Evolutionary conservation across 2,888 invertebrate genomes (phyloP).

Genomic region (Oxytorus armatus): DNA sequence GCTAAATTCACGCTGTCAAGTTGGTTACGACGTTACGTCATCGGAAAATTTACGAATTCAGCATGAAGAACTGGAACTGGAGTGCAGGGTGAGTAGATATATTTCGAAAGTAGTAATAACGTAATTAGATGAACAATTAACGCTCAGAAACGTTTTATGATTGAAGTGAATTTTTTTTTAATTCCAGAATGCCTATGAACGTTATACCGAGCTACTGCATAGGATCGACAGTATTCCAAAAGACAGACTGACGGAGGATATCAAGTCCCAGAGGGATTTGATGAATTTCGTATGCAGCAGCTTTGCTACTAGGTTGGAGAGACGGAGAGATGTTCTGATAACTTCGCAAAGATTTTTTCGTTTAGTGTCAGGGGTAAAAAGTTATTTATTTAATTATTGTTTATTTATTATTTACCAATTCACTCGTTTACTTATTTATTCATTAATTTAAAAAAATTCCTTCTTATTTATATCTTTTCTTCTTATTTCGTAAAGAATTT

Average conservation of each 20-base stretch:
- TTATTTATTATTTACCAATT: too few species aligned
- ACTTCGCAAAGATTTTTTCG: slow-evolving; percentile 91
- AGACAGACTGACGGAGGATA: slow-evolving; percentile 85
- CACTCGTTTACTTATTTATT: too few species aligned
- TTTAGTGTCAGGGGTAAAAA: slow-evolving; percentile 88
- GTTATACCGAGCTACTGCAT: slow-evolving; percentile 91
- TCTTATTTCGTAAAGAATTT: too few species aligned
- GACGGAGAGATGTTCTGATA: slow-evolving; percentile 90
- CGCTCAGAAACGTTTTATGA: neutral
- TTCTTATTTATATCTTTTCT: too few species aligned
- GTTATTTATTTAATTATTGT: neutral
- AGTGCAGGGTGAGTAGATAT: slow-evolving; percentile 87
- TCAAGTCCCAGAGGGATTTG: slow-evolving; percentile 91
- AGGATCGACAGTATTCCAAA: slow-evolving; percentile 88
- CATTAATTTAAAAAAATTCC: too few species aligned
- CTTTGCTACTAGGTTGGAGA: slow-evolving; percentile 90
- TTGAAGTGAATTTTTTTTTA: neutral
- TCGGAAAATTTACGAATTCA: slow-evolving; percentile 90
- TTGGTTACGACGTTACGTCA: slow-evolving; percentile 90
- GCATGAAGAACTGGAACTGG: slow-evolving; percentile 91
- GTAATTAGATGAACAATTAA: neutral
- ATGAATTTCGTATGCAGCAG: slow-evolving; percentile 93
- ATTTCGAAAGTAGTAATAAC: neutral
- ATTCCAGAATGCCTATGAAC: slow-evolving; percentile 90
- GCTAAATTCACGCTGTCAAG: slow-evolving; percentile 89